Base-by-base conservation (phyloP, 1,140 invertebrate genomes). In the Microplitis demolitor region DNA sequence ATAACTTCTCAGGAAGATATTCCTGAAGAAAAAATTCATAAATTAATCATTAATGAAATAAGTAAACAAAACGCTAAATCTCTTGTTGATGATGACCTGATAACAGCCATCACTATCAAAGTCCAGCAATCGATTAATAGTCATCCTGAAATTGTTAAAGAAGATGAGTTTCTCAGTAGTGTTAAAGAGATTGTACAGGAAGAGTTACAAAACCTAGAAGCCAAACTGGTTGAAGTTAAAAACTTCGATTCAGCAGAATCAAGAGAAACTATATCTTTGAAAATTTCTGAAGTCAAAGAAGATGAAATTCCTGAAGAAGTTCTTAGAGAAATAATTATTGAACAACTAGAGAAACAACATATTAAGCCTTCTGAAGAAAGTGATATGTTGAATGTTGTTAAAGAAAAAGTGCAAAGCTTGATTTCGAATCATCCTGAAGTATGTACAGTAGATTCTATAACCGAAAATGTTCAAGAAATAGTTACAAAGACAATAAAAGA, bases 361-460 rank as follows among this genome's bases (percentile, higher is more conserved):
- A 69, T 34, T 13, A 67, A 72, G 14, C 73, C 50, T n/a, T 58
- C 71, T 34, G 54, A 69, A 31, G 66, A 76, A 60, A 50, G 69
- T 11, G 74, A 74, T 66, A 64, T 80, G 0, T 11, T 69, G 3
- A 73, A 76, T 34, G 75, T 54, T 1, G 71, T 69, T 62, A 70
- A 77, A 72, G 51, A 68, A 4, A 64, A 74, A 33, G 74, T 51
- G 3, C 3, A 50, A 24, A 24, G 9, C 11, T 66, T 66, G 45
- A 51, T 66, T 14, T 1, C 4, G 3, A 51, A 11, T 31, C 50
- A 61, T 45, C 58, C 66, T 4, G 24, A 69, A 14, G 9, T 64
- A n/a, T 31, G 5, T 11, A 9, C 13, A 66, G 11, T 16, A 11
- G 37, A 66, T 3, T 4, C 3, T 8, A n/a, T 66, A 14, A 37